Evolutionary conservation across 2,888 invertebrate species (phyloP).

Genomic region (Drosophila emarginata): DNA sequence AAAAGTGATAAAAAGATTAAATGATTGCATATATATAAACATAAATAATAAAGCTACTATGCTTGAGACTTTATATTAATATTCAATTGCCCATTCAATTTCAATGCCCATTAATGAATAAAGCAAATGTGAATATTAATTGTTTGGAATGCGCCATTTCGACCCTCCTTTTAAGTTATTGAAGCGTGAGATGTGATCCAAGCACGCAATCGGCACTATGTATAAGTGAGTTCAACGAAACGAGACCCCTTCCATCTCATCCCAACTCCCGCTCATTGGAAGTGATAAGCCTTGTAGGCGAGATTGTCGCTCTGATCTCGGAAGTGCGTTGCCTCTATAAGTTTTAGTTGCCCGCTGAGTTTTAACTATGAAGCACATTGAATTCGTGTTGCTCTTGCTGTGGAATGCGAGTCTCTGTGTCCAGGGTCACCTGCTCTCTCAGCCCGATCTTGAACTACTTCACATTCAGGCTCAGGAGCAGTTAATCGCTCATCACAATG

Average conservation of each 20-base stretch:
- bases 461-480: constrained; percentile 62
- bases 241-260: not conserved
- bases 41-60: not conserved
- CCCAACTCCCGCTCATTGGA: constrained; percentile 18
- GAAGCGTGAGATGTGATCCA: constrained; percentile 54
- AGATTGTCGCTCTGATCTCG: constrained; percentile 28
- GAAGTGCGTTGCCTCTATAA: constrained; percentile 54
- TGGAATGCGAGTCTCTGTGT: constrained; percentile 10
- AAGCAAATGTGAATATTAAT: not conserved
- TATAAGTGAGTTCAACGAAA: not conserved
- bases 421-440: constrained; percentile 46
- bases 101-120: constrained; percentile 9
- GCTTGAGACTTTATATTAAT: not conserved
- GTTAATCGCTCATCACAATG: constrained; percentile 67
- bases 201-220: constrained; percentile 44
- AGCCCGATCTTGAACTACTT: constrained; percentile 48
- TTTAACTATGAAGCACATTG: constrained; percentile 53
- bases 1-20: not conserved
- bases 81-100: constrained; percentile 20
- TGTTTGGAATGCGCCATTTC: not conserved
- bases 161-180: no score
- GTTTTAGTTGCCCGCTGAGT: constrained; percentile 46
- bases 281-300: constrained; percentile 58
- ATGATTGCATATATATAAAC: not conserved
- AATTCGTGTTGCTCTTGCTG: constrained; percentile 35